These are phyloP conservation scores for Lysandra bellargus DNA, from an alignment of 2,888 invertebrate genomes.

Conservation along the genomic window DNA sequence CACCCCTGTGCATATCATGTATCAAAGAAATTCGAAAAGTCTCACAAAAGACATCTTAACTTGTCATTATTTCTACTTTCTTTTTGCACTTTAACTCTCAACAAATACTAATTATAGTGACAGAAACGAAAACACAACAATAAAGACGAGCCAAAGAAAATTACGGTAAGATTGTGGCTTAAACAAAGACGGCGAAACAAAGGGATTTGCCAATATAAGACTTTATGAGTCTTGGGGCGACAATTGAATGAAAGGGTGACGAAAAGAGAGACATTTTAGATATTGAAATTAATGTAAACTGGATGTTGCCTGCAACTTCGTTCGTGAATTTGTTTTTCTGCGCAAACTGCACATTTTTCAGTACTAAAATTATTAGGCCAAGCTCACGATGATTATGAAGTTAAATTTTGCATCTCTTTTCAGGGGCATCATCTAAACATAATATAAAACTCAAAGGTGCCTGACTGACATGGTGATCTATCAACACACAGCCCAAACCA, in stretches of 20 bases:
- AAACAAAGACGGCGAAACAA: conserved; percentile 15
- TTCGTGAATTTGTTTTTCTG: neutral
- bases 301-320: neutral
- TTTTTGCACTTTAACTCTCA: neutral
- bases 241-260: conserved; percentile 7
- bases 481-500: too few species aligned
- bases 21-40: neutral
- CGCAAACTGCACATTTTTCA: neutral
- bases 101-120: conserved; percentile 11
- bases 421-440: too few species aligned
- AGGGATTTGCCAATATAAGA: neutral
- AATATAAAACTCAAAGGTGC: too few species aligned
- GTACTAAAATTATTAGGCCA: too few species aligned
- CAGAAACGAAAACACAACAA: neutral
- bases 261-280: neutral
- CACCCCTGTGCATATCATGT: too few species aligned
- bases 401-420: too few species aligned
- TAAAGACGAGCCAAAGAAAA: conserved; percentile 16
- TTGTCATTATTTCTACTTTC: neutral
- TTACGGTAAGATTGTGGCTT: conserved; percentile 9
- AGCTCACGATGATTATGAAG: too few species aligned
- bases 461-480: too few species aligned
- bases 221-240: conserved; percentile 18
- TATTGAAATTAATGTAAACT: neutral
- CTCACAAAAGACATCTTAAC: neutral